Conservation (phyloP, 2,113 vertebrate genomes). For the Conger conger region DNA sequence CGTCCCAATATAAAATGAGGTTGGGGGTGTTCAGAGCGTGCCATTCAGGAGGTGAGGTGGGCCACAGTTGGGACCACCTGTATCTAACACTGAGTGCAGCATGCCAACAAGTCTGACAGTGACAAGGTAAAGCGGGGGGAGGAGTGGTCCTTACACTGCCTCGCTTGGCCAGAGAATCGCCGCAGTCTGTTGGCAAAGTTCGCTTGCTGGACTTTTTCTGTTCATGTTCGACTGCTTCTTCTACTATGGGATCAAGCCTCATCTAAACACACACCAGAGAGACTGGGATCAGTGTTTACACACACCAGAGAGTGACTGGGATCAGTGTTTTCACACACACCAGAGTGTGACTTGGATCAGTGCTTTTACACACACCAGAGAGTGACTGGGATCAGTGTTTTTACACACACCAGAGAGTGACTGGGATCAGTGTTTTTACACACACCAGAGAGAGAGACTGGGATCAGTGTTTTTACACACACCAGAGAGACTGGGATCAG, state of each 20-base stretch:
- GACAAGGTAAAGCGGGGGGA: constrained; percentile 77
- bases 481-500: neutral
- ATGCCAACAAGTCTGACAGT: constrained; percentile 57
- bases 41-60: neutral
- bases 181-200: constrained; percentile 97
- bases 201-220: constrained; percentile 99
- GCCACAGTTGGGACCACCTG: constrained; percentile 13
- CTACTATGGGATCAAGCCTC: constrained; percentile 98
- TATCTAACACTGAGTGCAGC: constrained; percentile 34
- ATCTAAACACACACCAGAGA: constrained; percentile 89
- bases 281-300: constrained; percentile 81
- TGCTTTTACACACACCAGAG: neutral
- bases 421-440: neutral
- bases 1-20: neutral
- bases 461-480: neutral
- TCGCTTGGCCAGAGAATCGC: constrained; percentile 98
- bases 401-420: neutral
- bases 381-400: neutral
- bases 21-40: neutral
- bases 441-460: too few relatives aligned
- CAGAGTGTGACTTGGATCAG: too few relatives aligned
- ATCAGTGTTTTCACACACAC: neutral
- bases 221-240: constrained; percentile 96
- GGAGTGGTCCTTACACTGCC: constrained; percentile 97
- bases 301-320: constrained; percentile 58